Evolutionary conservation across 2,113 vertebrate species (phyloP).

Genomic region (Phyllopteryx taeniolatus): DNA sequence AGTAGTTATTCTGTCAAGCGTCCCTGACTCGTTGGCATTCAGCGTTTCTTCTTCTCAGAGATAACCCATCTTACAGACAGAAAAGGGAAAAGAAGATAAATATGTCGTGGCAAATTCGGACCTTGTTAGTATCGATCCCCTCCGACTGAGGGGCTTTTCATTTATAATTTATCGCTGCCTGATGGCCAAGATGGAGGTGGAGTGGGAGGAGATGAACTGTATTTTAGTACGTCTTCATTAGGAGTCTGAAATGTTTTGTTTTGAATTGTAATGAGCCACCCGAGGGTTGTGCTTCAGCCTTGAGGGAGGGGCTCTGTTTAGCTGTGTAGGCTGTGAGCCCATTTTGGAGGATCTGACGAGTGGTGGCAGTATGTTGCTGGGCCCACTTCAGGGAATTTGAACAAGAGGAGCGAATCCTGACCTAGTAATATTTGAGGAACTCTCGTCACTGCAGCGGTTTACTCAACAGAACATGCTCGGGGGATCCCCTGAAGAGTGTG

Average conservation of each 20-base stretch:
- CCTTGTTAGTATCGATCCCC: constrained; percentile 73
- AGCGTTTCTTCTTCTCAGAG: constrained; percentile 14
- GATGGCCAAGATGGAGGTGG: constrained; percentile 40
- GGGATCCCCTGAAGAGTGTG: constrained; percentile 53
- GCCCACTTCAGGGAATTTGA: constrained; percentile 49
- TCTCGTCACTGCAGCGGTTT: constrained; percentile 68
- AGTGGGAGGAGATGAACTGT: constrained; percentile 19
- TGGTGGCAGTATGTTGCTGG: constrained; percentile 3
- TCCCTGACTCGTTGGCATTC: constrained; percentile 24
- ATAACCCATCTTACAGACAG: constrained; percentile 4
- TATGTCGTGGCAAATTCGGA: constrained; percentile 57
- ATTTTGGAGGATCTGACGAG: constrained; percentile 30
- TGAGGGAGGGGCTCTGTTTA: background rate
- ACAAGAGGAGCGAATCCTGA: constrained; percentile 42
- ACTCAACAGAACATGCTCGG: constrained; percentile 68
- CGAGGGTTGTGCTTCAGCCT: constrained; percentile 19
- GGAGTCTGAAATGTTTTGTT: constrained; percentile 34
- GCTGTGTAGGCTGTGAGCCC: background rate
- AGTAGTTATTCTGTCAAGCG: constrained; percentile 24
- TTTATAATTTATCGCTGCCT: constrained; percentile 69
- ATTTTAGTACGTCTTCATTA: constrained; percentile 50
- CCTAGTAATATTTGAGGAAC: constrained; percentile 72
- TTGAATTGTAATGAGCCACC: constrained; percentile 36
- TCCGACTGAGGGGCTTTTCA: constrained; percentile 64
- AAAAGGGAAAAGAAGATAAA: constrained; percentile 23